Evolutionary conservation across 30 jellyfish, hydroid and myxozoan species (phyloP), one percentile per base, ranked within the genome.

Genomic region (Hydractinia symbiolongicarpus): DNA sequence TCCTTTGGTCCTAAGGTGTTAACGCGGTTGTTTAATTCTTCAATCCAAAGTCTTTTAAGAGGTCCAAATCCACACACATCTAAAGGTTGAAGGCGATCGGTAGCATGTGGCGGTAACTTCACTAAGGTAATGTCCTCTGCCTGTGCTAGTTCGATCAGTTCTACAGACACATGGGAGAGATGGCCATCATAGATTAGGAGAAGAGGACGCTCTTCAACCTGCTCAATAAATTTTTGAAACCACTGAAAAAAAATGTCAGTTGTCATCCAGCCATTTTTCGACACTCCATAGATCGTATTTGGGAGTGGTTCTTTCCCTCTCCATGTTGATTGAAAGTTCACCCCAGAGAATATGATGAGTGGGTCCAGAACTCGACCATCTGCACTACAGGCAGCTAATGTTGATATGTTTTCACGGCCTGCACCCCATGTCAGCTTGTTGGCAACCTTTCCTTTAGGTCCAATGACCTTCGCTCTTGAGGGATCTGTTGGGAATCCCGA

Each of bases 101-200:
- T 54, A 16, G 57, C 66, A 21, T 78, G 86, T 7, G 86, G 86
- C 6, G 88, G 87, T 17, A 84, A 83, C 68, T 83, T 83, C 49
- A 83, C 57, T 11, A 83, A 57, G 9, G 88, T 57, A 13, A 78
- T 61, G 20, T 66, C 78, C 54, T 76, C 94, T 30, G 11, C 20
- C 44, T 57, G 17, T 61, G 90, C 91, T 55, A 19, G 68, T 76
- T 77, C 55, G 11, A 79, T 20, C 62, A 72, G 8, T 8, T 51
- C 68, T 13, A 84, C 86, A 0, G 89, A 74, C 13, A 83, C 90
- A 83, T 83, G 90, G 2, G 92, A 74, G 7, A 84, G 86, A 54
- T 84, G 90, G 16, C 91, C 94, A 60, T 78, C 93, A 66, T 15
- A 84, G 30, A 69, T 58, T 15, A 61, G 66, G 44, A 84, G 51